phyloP scores from a whole-genome alignment of 2,888 invertebrate genomes.

The Cephus spinipes region DNA sequence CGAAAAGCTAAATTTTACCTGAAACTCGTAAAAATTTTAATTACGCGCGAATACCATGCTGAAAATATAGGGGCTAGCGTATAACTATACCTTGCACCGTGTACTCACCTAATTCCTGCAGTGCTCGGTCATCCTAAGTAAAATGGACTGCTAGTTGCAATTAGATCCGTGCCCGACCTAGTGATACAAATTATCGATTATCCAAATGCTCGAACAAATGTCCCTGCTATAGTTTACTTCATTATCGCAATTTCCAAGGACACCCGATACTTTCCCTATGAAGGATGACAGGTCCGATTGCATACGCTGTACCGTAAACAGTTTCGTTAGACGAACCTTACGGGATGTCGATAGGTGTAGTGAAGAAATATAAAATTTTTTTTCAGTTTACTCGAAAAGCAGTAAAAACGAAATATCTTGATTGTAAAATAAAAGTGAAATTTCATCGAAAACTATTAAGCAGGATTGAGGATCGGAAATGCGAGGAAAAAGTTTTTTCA shows the following conservation, averaged over 20 bases:
- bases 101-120: background rate
- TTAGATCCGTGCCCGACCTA: background rate
- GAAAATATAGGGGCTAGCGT: background rate
- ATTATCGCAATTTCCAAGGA: background rate
- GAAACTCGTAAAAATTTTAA: background rate
- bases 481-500: background rate
- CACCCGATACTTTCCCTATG: no score
- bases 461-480: no score
- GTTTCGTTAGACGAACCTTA: background rate
- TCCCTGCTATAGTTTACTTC: background rate
- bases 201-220: background rate
- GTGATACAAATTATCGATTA: background rate
- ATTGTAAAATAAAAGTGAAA: background rate
- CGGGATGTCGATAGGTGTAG: background rate
- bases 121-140: background rate
- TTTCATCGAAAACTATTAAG: background rate
- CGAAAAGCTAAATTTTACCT: background rate
- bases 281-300: no score
- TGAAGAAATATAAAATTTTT: no score
- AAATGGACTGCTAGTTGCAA: background rate
- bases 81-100: background rate
- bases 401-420: no score
- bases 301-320: no score
- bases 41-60: background rate
- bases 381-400: no score